Conservation (phyloP, 2,888 invertebrate species). For the Watsonalla cultraria region DNA sequence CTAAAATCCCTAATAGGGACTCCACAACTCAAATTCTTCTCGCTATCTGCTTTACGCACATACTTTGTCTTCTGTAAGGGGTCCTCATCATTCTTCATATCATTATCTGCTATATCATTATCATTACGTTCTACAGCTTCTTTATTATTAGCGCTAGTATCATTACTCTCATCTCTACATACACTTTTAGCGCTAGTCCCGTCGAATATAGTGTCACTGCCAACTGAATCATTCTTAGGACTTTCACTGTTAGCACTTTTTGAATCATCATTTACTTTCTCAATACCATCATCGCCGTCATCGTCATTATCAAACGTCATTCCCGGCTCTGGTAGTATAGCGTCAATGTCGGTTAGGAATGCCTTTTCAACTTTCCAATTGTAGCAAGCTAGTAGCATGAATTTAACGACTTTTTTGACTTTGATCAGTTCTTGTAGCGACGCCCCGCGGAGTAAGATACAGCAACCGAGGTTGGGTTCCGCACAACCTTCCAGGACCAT, state of each 20-base stretch:
- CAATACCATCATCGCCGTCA: slow-evolving; percentile 2
- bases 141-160: slow-evolving; percentile 8
- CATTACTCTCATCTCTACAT: background rate
- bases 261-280: slow-evolving; percentile 7
- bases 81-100: slow-evolving; percentile 27
- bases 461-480: slow-evolving; percentile 89
- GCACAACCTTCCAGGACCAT: slow-evolving; percentile 97
- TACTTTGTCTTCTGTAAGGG: slow-evolving; percentile 43
- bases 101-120: slow-evolving; percentile 9
- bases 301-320: slow-evolving; percentile 57
- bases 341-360: slow-evolving; percentile 91
- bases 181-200: background rate
- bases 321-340: slow-evolving; percentile 63
- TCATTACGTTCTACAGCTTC: slow-evolving; percentile 16
- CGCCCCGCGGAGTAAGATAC: slow-evolving; percentile 91
- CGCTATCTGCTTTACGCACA: slow-evolving; percentile 53
- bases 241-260: slow-evolving; percentile 17
- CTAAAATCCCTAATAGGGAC: slow-evolving; percentile 86
- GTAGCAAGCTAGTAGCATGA: slow-evolving; percentile 90
- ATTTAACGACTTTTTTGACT: slow-evolving; percentile 90
- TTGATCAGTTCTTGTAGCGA: slow-evolving; percentile 84
- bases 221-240: slow-evolving; percentile 8
- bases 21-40: slow-evolving; percentile 63
- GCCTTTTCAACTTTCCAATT: slow-evolving; percentile 96
- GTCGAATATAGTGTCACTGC: slow-evolving; percentile 2